phyloP scores from a whole-genome alignment of 2,113 vertebrate species.

The Leucopternis melanops region DNA sequence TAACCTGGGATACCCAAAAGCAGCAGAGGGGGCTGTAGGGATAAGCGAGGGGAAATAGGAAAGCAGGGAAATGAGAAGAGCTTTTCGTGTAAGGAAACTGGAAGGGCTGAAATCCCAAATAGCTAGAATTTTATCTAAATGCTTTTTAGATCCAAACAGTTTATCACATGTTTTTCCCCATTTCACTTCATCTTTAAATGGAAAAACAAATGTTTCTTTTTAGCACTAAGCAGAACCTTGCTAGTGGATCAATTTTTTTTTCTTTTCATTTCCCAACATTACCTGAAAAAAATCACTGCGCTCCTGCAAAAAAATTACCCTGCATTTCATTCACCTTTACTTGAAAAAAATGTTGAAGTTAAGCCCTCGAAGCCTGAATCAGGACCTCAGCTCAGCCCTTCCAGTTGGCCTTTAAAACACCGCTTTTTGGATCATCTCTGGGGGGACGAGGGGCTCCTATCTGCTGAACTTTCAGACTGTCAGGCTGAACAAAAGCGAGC shows the following conservation, averaged over 20 bases:
- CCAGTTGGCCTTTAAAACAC: neutral
- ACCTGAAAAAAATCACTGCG: neutral
- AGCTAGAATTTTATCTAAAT: neutral
- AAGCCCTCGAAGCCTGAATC: neutral
- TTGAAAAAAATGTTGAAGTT: neutral
- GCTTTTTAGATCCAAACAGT: neutral
- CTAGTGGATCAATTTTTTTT: neutral
- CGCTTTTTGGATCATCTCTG: neutral
- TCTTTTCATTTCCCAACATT: neutral
- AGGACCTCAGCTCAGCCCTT: neutral
- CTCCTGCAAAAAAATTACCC: neutral
- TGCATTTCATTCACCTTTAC: neutral
- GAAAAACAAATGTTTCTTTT: neutral
- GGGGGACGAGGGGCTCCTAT: neutral
- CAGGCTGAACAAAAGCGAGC: neutral
- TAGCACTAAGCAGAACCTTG: neutral
- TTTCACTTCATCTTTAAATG: neutral
- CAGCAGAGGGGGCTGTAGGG: neutral
- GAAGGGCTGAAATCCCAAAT: neutral
- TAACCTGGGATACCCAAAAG: neutral
- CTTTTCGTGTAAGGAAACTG: neutral
- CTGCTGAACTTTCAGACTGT: neutral
- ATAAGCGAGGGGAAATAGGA: neutral
- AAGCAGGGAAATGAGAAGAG: neutral
- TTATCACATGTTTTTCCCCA: neutral